Percentiles rank a stretch among this genome's conserved stretches.
phyloP scores from a whole-genome alignment of 1,140 invertebrate species.

The Zaprionus ghesquierei region DNA sequence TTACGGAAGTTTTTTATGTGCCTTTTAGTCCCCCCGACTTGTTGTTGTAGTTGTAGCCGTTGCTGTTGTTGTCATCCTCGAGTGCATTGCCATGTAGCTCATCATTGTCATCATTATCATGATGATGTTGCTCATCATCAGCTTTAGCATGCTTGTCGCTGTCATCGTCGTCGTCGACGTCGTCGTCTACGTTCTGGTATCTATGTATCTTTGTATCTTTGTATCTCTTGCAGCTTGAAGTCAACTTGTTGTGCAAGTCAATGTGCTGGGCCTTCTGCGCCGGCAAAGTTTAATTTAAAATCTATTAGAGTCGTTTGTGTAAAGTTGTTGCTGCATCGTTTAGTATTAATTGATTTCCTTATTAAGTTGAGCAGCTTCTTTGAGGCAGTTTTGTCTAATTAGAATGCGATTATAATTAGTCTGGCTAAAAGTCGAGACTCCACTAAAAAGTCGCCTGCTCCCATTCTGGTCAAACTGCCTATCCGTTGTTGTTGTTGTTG shows the following conservation, averaged over 20 bases:
- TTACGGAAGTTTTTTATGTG: slow-evolving; percentile 73
- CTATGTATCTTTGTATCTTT: slow-evolving; percentile 47
- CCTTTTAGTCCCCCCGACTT: background rate
- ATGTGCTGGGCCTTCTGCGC: slow-evolving; percentile 48
- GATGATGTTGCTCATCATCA: slow-evolving; percentile 8
- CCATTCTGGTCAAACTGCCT: background rate
- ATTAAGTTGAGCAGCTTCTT: slow-evolving; percentile 58
- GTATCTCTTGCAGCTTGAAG: slow-evolving; percentile 53
- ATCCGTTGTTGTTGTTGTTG: slow-evolving; percentile 16
- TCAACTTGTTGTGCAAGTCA: slow-evolving; percentile 75
- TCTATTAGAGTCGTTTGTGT: slow-evolving; percentile 69
- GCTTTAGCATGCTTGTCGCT: slow-evolving; percentile 1
- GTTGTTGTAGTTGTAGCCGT: too few species aligned
- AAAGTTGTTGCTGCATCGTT: slow-evolving; percentile 64
- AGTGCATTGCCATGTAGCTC: slow-evolving; percentile 76
- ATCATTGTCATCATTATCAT: slow-evolving; percentile 15
- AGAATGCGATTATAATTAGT: slow-evolving; percentile 78
- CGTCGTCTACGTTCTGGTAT: slow-evolving; percentile 26
- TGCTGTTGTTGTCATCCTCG: slow-evolving; percentile 46
- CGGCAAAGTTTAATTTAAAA: slow-evolving; percentile 75
- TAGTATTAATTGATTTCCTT: slow-evolving; percentile 80
- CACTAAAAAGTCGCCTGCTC: slow-evolving; percentile 1
- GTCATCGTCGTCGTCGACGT: slow-evolving; percentile 4
- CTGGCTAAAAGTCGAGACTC: slow-evolving; percentile 33
- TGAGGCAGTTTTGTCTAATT: slow-evolving; percentile 73